Base-by-base conservation (phyloP, 1,140 invertebrate genomes). In the Dreissena rostriformis region DNA sequence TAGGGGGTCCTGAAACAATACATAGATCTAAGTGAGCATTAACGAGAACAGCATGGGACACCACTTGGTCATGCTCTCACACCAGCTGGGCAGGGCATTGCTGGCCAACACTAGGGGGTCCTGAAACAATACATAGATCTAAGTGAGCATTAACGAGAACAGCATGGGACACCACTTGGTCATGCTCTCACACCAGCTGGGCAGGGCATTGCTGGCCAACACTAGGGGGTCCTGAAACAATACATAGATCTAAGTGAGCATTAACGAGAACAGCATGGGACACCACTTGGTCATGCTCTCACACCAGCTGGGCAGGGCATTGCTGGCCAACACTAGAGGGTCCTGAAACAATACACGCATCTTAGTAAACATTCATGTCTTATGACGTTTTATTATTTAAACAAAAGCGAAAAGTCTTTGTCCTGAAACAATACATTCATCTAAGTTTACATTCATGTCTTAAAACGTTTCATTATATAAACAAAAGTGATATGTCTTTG, bases 11-110 rank as follows among this genome's bases (percentile, higher is more conserved):
- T 94, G 88, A n/a, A n/a, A 77, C 75, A 79, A 52, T 1, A 73
- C 6, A 80, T 14, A 65, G 14, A 52, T 22, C 53, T n/a, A n/a
- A n/a, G n/a, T n/a, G n/a, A n/a, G n/a, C n/a, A n/a, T n/a, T n/a
- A 99, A 98, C 10, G 98, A 98, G 91, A 99, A 98, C 68, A 99
- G 94, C 95, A 99, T 99, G 0, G 98, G 98, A 94, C 97, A 99
- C 86, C 97, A 97, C 90, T 98, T 97, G 80, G 98, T 98, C 0
- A 99, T 94, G 92, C 97, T 96, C 91, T 98, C 97, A 93, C 97
- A 98, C 99, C 99, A 99, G 61, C 95, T 95, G 0, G 99, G 98
- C 77, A 99, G 94, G 29, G 98, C 97, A 83, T 96, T 96, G 68
- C 98, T 97, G 0, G 98, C 97, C 10, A 99, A 94, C 0, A 99